Percentiles rank a stretch among this genome's conserved stretches.
These are phyloP conservation scores for Mormyrus iriodes DNA, from an alignment of 2,113 vertebrate species.

Conservation along the genomic window DNA sequence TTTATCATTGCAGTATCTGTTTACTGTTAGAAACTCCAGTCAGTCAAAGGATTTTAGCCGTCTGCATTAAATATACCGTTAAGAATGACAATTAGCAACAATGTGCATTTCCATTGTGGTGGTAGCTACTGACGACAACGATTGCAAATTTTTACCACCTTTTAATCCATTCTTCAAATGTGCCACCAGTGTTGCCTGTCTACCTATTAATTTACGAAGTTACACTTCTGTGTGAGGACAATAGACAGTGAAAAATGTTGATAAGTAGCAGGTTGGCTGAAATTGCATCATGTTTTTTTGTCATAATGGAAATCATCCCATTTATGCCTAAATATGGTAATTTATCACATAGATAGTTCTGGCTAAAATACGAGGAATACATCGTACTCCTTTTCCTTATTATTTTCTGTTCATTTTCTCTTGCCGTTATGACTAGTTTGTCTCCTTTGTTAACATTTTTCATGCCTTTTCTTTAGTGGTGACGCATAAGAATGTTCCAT, in stretches of 20 bases:
- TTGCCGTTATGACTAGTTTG: not conserved
- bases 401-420: not conserved
- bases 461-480: not conserved
- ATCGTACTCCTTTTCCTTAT: not conserved
- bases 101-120: not conserved
- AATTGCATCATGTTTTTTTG: not conserved
- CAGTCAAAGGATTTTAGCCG: not conserved
- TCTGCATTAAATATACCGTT: not conserved
- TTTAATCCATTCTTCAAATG: not conserved
- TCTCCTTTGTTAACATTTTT: not conserved
- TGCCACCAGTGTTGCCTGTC: not conserved
- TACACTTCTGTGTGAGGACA: not conserved
- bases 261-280: not conserved
- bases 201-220: not conserved
- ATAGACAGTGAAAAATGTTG: not conserved
- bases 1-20: not conserved
- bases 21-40: not conserved
- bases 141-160: not conserved
- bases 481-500: not conserved
- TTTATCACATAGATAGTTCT: conserved; percentile 8
- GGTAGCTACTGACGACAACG: not conserved
- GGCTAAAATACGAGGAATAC: not conserved
- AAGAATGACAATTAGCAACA: not conserved
- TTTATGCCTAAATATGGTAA: not conserved
- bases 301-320: not conserved